A percentile compares a stretch with the other conserved stretches of the same genome.
These are phyloP conservation scores for Alauda arvensis DNA, from an alignment of 2,797 vertebrate genomes.

Conservation along the genomic window DNA sequence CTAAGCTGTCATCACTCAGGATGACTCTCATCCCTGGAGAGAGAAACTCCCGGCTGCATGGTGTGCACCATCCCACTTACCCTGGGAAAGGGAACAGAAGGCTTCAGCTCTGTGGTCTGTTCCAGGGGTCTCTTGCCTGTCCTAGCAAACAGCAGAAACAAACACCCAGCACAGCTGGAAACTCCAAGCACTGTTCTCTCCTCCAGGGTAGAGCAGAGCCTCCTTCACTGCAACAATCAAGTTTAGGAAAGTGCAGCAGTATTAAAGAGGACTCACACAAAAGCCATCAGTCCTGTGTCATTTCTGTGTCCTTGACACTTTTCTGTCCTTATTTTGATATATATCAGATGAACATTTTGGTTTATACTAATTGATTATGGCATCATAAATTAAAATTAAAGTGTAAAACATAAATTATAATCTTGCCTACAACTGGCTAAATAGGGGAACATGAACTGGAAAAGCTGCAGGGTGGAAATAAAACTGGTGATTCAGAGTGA, in stretches of 20 bases:
- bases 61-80: no score
- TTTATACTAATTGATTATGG: accelerated
- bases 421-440: background rate
- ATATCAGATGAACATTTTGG: background rate
- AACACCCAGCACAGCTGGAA: accelerated
- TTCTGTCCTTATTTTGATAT: background rate
- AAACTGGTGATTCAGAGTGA: background rate
- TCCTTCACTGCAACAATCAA: background rate
- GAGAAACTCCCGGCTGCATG: background rate
- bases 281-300: background rate
- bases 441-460: background rate
- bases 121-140: background rate
- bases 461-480: background rate
- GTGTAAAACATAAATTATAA: background rate
- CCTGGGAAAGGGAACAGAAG: background rate
- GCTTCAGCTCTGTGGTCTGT: background rate
- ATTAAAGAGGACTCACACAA: background rate
- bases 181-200: background rate
- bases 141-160: background rate
- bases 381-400: background rate
- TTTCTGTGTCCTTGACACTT: background rate
- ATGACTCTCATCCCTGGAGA: no score
- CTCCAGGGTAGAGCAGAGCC: background rate
- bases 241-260: background rate
- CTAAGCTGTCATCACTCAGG: background rate